Evolutionary conservation across 1,140 invertebrate genomes (phyloP).

Genomic region (Eueides isabella): DNA sequence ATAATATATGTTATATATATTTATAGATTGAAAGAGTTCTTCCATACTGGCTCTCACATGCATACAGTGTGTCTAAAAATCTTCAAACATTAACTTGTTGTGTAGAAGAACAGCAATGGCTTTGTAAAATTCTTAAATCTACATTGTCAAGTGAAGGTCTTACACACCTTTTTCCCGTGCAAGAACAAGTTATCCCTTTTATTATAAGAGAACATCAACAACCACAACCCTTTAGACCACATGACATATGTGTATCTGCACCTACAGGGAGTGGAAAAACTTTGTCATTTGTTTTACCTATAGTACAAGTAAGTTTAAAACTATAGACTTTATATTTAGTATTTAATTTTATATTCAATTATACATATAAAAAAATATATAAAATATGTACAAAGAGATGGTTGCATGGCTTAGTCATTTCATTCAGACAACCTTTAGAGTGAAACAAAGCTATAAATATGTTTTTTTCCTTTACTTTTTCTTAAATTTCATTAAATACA

Average conservation of each 20-base stretch:
- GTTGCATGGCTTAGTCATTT: too few relatives aligned
- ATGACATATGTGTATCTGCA: conserved; percentile 97
- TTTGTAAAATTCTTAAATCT: conserved; percentile 85
- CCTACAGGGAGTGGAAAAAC: conserved; percentile 99
- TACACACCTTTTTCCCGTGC: conserved; percentile 93
- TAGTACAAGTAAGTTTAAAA: conserved; percentile 87
- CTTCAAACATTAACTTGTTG: conserved; percentile 84
- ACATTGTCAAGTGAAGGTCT: conserved; percentile 89
- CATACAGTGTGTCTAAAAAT: conserved; percentile 88
- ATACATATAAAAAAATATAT: too few relatives aligned
- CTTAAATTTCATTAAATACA: not conserved
- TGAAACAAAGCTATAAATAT: too few relatives aligned
- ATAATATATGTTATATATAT: conserved; percentile 21
- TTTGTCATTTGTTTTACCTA: conserved; percentile 95
- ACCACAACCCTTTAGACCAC: conserved; percentile 85
- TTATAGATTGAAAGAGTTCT: conserved; percentile 87
- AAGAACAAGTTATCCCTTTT: conserved; percentile 92
- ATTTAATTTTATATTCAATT: not conserved
- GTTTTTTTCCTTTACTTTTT: not conserved
- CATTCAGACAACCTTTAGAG: too few relatives aligned
- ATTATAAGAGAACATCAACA: conserved; percentile 85
- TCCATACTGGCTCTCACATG: conserved; percentile 93
- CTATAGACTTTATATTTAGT: not conserved
- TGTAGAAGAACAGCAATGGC: conserved; percentile 83
- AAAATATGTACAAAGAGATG: too few relatives aligned